Percentiles rank a stretch among this genome's conserved stretches.
These are phyloP conservation scores for Stigmatopora argus DNA, from an alignment of 2,113 vertebrate genomes.

Conservation along the genomic window DNA sequence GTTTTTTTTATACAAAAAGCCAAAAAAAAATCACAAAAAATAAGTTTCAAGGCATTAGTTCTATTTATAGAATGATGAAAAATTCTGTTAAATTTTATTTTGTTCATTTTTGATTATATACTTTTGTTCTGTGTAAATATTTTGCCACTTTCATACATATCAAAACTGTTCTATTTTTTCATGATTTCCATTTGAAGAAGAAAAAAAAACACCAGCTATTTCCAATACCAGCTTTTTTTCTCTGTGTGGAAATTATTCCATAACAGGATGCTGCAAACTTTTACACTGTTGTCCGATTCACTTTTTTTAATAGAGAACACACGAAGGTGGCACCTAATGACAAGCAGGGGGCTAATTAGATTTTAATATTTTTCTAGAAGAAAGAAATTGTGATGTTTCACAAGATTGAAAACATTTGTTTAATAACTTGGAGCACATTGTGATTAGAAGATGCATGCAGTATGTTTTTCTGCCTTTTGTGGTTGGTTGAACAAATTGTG, in stretches of 20 bases:
- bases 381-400: conserved; percentile 24
- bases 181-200: conserved; percentile 35
- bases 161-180: conserved; percentile 40
- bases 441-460: conserved; percentile 46
- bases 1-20: conserved; percentile 45
- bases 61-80: conserved; percentile 69
- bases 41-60: conserved; percentile 64
- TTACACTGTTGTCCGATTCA: conserved; percentile 24
- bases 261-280: conserved; percentile 33
- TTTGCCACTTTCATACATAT: conserved; percentile 49
- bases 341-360: conserved; percentile 33
- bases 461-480: conserved; percentile 37
- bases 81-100: conserved; percentile 38
- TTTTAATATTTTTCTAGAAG: conserved; percentile 43
- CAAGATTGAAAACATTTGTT: conserved; percentile 24
- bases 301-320: conserved; percentile 26
- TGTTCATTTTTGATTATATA: conserved; percentile 35
- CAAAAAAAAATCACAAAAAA: conserved; percentile 39
- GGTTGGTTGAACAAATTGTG: conserved; percentile 20
- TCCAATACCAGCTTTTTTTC: conserved; percentile 37
- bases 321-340: conserved; percentile 13
- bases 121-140: conserved; percentile 59
- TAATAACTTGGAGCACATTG: conserved; percentile 31
- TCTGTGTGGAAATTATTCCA: conserved; percentile 32
- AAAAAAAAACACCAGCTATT: conserved; percentile 52